Evolutionary conservation across 2,113 vertebrate species (phyloP).

Genomic region (Tenebrosternarchus preto): DNA sequence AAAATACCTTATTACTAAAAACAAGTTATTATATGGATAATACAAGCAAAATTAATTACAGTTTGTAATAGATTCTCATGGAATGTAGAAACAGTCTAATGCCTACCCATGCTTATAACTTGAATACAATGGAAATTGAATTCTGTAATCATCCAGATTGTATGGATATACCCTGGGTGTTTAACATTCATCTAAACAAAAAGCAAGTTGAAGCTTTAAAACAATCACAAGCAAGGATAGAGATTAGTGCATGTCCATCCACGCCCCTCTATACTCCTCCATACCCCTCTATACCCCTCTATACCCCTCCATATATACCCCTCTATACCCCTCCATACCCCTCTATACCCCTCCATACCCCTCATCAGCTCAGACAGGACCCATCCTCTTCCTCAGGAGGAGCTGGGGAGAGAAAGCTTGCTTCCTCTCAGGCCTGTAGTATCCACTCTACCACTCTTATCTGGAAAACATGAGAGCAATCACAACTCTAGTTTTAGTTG

Average conservation of each 20-base stretch:
- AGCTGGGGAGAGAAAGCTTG: constrained; percentile 37
- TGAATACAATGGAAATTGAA: neutral
- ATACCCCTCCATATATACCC: no score
- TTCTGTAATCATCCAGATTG: constrained; percentile 25
- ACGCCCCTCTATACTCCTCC: no score
- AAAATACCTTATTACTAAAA: no score
- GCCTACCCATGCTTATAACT: neutral
- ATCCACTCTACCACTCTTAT: constrained; percentile 73
- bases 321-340: no score
- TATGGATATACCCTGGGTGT: constrained; percentile 3
- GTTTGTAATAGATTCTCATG: neutral
- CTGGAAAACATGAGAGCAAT: constrained; percentile 75
- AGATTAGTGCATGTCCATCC: no score
- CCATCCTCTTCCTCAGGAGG: constrained; percentile 56
- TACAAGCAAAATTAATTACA: neutral
- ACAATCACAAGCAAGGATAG: neutral
- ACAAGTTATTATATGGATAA: neutral
- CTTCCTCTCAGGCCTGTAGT: constrained; percentile 62
- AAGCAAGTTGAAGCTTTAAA: neutral
- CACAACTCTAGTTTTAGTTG: constrained; percentile 68
- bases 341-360: no score
- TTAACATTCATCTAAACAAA: constrained; percentile 10
- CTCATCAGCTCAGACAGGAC: neutral
- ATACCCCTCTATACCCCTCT: no score
- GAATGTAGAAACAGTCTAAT: neutral